Conservation (phyloP, 2,113 vertebrate genomes). For the Perca flavescens region DNA sequence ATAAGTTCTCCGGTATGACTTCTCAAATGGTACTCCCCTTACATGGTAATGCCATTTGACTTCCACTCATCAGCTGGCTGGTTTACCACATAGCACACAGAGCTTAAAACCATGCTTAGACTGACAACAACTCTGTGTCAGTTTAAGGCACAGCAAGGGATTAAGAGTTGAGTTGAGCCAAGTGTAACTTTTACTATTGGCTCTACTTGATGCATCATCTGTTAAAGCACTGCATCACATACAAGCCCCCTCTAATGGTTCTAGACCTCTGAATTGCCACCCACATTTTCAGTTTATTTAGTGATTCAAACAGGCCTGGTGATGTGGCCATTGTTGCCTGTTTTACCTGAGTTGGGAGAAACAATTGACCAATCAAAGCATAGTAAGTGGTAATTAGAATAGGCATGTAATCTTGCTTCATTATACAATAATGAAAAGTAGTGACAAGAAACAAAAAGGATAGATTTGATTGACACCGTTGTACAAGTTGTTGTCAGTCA, state of each 20-base stretch:
- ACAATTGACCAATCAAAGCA: neutral
- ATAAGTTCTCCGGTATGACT: constrained; percentile 9
- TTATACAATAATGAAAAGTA: neutral
- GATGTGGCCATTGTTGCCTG: neutral
- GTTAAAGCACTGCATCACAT: neutral
- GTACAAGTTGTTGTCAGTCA: neutral
- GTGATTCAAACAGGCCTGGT: neutral
- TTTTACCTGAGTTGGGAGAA: neutral
- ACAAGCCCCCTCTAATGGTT: neutral
- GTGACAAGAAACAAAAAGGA: neutral
- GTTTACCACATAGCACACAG: neutral
- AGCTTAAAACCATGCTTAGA: constrained; percentile 11
- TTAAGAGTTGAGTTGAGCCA: neutral
- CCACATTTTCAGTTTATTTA: neutral
- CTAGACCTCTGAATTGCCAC: neutral
- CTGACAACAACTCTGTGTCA: constrained; percentile 20
- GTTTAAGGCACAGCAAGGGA: neutral
- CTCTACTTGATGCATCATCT: neutral
- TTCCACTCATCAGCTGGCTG: constrained; percentile 15
- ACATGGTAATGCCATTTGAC: constrained; percentile 31
- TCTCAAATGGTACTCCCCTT: constrained; percentile 7
- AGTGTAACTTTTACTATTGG: constrained; percentile 1
- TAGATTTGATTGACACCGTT: neutral
- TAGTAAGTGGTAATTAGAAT: neutral
- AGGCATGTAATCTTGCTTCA: neutral